These are phyloP conservation scores for Lordiphosa collinella DNA, from an alignment of 1,140 invertebrate species.

Conservation along the genomic window DNA sequence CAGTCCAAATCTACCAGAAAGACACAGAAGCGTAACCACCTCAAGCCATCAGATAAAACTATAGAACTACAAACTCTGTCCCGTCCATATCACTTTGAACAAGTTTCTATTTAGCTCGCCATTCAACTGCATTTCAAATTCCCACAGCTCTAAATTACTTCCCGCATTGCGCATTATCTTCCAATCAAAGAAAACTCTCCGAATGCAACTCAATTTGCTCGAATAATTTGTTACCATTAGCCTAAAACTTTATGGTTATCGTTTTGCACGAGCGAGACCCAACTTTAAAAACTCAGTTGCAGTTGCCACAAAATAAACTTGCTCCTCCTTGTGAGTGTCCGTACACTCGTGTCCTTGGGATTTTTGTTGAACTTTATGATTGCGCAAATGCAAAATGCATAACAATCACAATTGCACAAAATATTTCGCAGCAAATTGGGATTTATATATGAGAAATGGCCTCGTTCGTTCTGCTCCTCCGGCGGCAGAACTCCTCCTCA, in stretches of 20 bases:
- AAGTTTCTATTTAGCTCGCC: background rate
- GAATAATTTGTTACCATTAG: slow-evolving; percentile 63
- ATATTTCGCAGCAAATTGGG: slow-evolving; percentile 70
- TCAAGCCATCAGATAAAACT: no score
- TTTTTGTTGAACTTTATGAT: slow-evolving; percentile 50
- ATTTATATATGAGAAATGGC: slow-evolving; percentile 57
- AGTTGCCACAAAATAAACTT: slow-evolving; percentile 47
- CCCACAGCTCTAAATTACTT: no score
- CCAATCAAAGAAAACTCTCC: background rate
- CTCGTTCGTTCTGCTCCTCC: no score
- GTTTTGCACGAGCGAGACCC: no score
- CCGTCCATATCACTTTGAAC: no score
- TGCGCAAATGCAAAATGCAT: slow-evolving; percentile 73
- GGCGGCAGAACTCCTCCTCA: slow-evolving; percentile 6
- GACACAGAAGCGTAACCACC: no score
- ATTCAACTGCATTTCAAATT: no score
- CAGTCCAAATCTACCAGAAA: no score
- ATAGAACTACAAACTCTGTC: no score
- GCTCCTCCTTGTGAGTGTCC: slow-evolving; percentile 49
- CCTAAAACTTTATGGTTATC: slow-evolving; percentile 62
- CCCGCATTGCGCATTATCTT: no score
- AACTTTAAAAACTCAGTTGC: slow-evolving; percentile 53
- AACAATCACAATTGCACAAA: slow-evolving; percentile 72
- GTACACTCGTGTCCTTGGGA: slow-evolving; percentile 2
- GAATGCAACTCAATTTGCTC: slow-evolving; percentile 6